Base-by-base conservation (phyloP, 2,888 invertebrate species). In the Drosophila parthenogenetica region DNA sequence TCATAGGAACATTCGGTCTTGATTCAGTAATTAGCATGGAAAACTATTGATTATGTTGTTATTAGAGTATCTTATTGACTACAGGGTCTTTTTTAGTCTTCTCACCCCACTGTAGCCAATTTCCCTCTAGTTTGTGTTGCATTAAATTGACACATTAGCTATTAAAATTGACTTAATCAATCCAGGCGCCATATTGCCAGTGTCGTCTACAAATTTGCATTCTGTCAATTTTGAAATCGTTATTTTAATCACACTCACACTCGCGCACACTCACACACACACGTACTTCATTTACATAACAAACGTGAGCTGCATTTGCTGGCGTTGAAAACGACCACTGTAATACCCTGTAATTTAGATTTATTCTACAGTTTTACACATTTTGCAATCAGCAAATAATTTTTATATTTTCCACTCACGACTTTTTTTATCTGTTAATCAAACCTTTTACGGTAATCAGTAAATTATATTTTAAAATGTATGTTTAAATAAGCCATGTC, bases 271-370 rank as follows among this genome's bases (percentile, higher is more conserved):
- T 10, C 37, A 39, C 16, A 69, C 29, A 45, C 49, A 48, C 42
- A 60, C 37, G 13, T 13, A 35, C 11, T 74, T 81, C 64, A 85
- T 82, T 82, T 76, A 55, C 81, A 79, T 85, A 64, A 17, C 46
- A 72, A 82, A 81, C 83, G 86, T 81, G 81, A 77, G 64, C 59
- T 16, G 81, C 69, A 79, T 79, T 59, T 55, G 49, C 42, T 65
- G 67, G 67, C 46, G 60, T n/a, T 25, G 59, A 19, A 37, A 48
- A 37, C 32, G 35, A 11, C 35, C 13, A 16, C 2, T 17, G 49
- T 29, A 11, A 32, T 11, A 13, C 32, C 32, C 29, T 49, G 49
- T 17, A 17, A 16, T 59, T 80, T n/a, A 8, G 29, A 29, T 29
- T 8, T 29, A 29, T 29, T 29, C 29, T 29, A 29, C 29, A 29